A percentile compares a stretch with the other conserved stretches of the same genome.
Evolutionary conservation across 2,888 invertebrate species (phyloP).

Genomic region (Furcula furcula): DNA sequence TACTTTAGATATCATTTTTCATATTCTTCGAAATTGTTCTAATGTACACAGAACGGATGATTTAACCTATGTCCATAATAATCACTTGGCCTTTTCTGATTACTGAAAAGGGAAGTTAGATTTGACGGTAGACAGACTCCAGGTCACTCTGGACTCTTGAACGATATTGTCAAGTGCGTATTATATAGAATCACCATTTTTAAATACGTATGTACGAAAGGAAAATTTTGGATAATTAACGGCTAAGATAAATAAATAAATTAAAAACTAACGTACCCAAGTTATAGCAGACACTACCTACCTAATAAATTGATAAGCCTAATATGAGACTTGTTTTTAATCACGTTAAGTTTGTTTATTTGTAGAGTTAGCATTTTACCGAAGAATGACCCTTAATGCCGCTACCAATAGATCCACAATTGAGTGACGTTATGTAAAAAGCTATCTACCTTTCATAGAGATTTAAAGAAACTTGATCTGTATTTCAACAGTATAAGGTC

Average conservation of each 20-base stretch:
- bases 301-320: conserved; percentile 29
- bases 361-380: conserved; percentile 19
- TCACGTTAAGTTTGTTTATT: conserved; percentile 31
- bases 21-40: conserved; percentile 21
- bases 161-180: background rate
- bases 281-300: conserved; percentile 30
- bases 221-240: background rate
- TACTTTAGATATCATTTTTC: conserved; percentile 32
- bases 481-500: too few species aligned
- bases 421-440: too few species aligned
- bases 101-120: conserved; percentile 24
- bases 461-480: too few species aligned
- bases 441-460: too few species aligned
- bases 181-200: background rate
- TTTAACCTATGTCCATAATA: conserved; percentile 4
- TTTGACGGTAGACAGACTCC: conserved; percentile 15
- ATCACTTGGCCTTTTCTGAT: conserved; percentile 24
- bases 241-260: conserved; percentile 1
- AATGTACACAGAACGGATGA: conserved; percentile 1
- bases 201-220: background rate
- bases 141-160: background rate
- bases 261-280: conserved; percentile 4
- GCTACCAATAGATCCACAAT: too few species aligned
- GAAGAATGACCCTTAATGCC: conserved; percentile 19
- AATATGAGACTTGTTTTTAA: conserved; percentile 21